Conservation (phyloP, 2,113 vertebrate genomes). For the Emydocephalus ijimae region DNA sequence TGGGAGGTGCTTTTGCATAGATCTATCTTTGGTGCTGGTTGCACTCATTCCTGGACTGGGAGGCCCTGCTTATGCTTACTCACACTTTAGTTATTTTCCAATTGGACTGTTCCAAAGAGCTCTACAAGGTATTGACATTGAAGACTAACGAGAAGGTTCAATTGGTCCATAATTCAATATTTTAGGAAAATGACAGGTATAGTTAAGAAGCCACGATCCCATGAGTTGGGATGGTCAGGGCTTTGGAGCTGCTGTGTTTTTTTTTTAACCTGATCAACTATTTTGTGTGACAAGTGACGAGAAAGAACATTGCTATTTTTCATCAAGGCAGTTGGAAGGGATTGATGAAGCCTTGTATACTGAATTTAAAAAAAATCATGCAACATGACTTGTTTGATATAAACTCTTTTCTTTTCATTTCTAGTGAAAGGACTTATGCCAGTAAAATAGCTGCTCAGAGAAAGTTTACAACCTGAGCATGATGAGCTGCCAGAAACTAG, state of each 20-base stretch:
- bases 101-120: background rate
- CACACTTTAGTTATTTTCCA: background rate
- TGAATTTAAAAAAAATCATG: background rate
- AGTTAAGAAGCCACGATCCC: background rate
- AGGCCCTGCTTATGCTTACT: background rate
- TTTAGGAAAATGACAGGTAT: background rate
- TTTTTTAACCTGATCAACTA: background rate
- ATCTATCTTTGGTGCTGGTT: background rate
- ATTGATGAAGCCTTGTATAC: background rate
- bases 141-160: background rate
- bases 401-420: background rate
- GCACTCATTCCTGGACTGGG: background rate
- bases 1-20: background rate
- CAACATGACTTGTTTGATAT: background rate
- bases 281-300: background rate
- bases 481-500: background rate
- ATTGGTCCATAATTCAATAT: background rate
- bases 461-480: background rate
- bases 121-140: background rate
- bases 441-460: background rate
- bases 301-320: background rate
- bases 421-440: background rate
- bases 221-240: background rate
- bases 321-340: background rate
- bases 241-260: background rate